Base-by-base conservation (phyloP, 2,888 invertebrate species). In the Brachypterus glaber region DNA sequence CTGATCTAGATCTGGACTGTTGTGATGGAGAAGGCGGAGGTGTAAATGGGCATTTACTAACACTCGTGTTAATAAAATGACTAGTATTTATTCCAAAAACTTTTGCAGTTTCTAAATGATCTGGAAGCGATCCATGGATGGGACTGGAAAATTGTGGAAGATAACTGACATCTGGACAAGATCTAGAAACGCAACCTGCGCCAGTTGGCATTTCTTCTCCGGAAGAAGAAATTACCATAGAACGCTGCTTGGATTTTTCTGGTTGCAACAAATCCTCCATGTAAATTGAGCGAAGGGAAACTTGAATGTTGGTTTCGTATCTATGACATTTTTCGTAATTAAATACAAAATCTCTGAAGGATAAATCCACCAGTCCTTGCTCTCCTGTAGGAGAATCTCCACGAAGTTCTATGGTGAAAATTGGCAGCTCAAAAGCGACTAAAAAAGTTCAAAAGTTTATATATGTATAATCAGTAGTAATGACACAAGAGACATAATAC, bases 231-330 rank as follows among this genome's bases (percentile, higher is more conserved):
- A 83, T 77, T 62, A 93, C 85, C 74, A 93, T 82, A 59, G 79
- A 78, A 21, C 91, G 76, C 64, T 89, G 85, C 51, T 79, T 79
- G 0, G 88, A 85, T 29, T 82, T 82, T 13, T 76, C 73, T 2
- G 82, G 77, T 55, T 84, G 81, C 4, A 86, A 74, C 3, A 93
- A 71, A 66, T 95, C 93, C 62, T 93, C 92, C 84, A 95, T 88
- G 3, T 85, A 72, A 14, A 95, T 74, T 0, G 92, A 88, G 47
- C 86, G 78, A 4, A 95, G 68, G 0, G 87, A 81, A 9, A 89
- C 79, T 66, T 84, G 80, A 35, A 89, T 71, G 48, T 76, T 76
- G 3, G 84, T 86, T 59, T 84, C 81, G 51, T 75, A 75, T 14
- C 69, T 69, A 45, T 77, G 77, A 39, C 73, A 67, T 48, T 78